A percentile compares a stretch with the other conserved stretches of the same genome.
These are phyloP conservation scores for Hyalella azteca DNA, from an alignment of 2,888 invertebrate genomes.

Conservation along the genomic window DNA sequence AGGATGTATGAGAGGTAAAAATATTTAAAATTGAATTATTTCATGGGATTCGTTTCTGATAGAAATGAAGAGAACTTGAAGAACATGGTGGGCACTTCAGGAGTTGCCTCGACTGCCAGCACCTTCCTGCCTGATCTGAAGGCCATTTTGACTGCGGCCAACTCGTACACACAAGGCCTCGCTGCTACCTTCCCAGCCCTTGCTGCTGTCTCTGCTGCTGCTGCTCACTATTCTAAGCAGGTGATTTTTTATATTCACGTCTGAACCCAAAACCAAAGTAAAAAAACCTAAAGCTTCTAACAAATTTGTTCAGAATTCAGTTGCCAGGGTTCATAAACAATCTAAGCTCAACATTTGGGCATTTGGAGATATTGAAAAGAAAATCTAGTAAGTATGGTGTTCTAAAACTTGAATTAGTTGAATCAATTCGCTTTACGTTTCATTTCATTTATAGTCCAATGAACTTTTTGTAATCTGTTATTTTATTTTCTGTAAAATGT, in stretches of 20 bases:
- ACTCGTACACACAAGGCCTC: conserved; percentile 33
- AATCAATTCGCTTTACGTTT: too few relatives aligned
- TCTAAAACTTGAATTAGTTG: neutral
- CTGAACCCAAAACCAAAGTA: too few relatives aligned
- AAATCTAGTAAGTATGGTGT: neutral
- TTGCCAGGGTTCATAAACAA: too few relatives aligned
- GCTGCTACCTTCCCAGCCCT: conserved; percentile 24
- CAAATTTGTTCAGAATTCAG: too few relatives aligned
- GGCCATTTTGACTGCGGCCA: conserved; percentile 25
- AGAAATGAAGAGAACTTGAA: neutral
- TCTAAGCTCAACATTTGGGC: too few relatives aligned
- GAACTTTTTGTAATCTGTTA: too few relatives aligned
- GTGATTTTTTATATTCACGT: neutral
- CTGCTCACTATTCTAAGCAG: conserved; percentile 4
- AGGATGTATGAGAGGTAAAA: too few relatives aligned
- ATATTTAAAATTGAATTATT: too few relatives aligned
- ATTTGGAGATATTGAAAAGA: neutral
- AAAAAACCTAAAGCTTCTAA: too few relatives aligned
- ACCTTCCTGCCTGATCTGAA: conserved; percentile 16
- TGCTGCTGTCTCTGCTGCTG: conserved; percentile 17
- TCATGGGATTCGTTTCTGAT: too few relatives aligned
- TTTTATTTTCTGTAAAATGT: too few relatives aligned
- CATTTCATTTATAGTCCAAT: too few relatives aligned
- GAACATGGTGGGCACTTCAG: neutral
- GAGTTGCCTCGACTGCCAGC: neutral